Evolutionary conservation across 2,888 invertebrate species (phyloP).

Genomic region (Agonopterix heracliana): DNA sequence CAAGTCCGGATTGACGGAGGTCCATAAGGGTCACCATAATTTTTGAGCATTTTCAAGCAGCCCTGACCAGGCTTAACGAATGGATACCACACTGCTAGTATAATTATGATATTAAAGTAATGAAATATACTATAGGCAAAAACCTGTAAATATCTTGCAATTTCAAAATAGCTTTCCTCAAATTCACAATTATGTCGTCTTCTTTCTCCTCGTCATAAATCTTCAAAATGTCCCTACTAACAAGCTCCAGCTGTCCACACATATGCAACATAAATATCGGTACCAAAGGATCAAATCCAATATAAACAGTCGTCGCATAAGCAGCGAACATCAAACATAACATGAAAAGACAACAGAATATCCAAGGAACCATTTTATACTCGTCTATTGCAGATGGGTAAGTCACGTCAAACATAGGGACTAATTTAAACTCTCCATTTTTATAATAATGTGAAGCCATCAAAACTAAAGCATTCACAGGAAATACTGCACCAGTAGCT

Average conservation of each 20-base stretch:
- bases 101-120: too few species aligned
- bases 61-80: too few species aligned
- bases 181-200: constrained; percentile 26
- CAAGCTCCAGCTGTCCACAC: constrained; percentile 50
- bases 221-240: constrained; percentile 33
- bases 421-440: constrained; percentile 27
- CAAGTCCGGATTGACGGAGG: too few species aligned
- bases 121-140: too few species aligned
- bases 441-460: constrained; percentile 34
- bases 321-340: constrained; percentile 27
- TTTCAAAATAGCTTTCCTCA: constrained; percentile 39
- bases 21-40: too few species aligned
- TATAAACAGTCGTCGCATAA: constrained; percentile 34
- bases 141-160: constrained; percentile 45
- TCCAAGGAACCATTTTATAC: constrained; percentile 24
- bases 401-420: constrained; percentile 42
- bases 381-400: constrained; percentile 34
- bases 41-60: too few species aligned
- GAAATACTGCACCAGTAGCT: constrained; percentile 34
- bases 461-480: constrained; percentile 33
- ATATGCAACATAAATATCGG: constrained; percentile 51
- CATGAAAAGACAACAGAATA: constrained; percentile 25
- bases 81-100: too few species aligned
- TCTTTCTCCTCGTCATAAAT: constrained; percentile 25
- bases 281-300: constrained; percentile 54